These are phyloP conservation scores for Grus americana DNA, from an alignment of 2,113 vertebrate species.

Conservation along the genomic window DNA sequence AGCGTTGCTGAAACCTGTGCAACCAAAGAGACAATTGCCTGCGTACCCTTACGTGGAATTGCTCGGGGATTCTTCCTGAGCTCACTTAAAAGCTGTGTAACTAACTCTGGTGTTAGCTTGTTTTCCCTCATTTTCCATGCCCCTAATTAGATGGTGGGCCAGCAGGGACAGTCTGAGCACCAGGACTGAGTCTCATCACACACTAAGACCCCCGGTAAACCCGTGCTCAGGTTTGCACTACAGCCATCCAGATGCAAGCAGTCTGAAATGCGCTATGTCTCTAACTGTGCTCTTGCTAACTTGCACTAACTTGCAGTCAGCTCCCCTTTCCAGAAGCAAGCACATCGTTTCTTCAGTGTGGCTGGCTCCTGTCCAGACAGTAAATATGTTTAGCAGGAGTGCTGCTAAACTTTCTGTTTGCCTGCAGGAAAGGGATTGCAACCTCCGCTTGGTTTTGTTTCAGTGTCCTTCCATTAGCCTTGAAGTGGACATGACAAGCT, in stretches of 20 bases:
- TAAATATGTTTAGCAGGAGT: neutral
- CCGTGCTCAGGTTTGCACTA: neutral
- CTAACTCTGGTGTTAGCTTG: neutral
- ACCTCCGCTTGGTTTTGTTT: neutral
- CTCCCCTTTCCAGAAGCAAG: neutral
- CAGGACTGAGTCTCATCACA: neutral
- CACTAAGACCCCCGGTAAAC: neutral
- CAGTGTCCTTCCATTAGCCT: neutral
- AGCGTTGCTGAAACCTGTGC: neutral
- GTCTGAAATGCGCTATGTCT: neutral
- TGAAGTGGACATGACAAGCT: neutral
- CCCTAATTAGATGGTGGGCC: neutral
- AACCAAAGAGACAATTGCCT: neutral
- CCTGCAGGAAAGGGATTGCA: neutral
- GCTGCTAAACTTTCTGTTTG: neutral
- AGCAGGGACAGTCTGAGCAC: accelerated
- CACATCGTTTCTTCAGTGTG: accelerated
- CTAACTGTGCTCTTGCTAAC: neutral
- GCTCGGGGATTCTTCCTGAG: neutral
- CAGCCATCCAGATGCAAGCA: neutral
- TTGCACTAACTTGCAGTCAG: neutral
- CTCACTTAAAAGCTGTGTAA: neutral
- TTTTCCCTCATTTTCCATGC: neutral
- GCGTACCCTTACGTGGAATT: neutral
- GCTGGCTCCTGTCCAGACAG: neutral